These are phyloP conservation scores for Crotalus horridus DNA, from an alignment of 2,113 vertebrate species.

Conservation along the genomic window DNA sequence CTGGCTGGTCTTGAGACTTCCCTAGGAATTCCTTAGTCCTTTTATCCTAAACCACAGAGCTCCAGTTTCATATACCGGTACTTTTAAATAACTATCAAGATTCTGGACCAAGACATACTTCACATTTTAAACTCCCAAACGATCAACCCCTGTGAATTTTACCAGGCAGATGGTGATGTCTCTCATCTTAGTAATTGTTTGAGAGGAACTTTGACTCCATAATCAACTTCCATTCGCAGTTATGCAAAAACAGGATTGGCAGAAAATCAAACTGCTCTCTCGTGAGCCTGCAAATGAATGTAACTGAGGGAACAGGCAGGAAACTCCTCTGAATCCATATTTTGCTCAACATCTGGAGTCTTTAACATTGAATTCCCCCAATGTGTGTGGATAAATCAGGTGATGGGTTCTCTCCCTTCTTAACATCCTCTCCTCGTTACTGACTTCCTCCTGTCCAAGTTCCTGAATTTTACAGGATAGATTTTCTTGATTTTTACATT, in stretches of 20 bases:
- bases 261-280: slow-evolving; percentile 53
- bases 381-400: slow-evolving; percentile 50
- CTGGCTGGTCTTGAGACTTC: not conserved
- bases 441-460: slow-evolving; percentile 49
- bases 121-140: not conserved
- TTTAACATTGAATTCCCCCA: slow-evolving; percentile 48
- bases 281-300: slow-evolving; percentile 57
- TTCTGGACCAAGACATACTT: not conserved
- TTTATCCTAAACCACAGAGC: not conserved
- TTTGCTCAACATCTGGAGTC: slow-evolving; percentile 53
- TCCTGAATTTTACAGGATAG: slow-evolving; percentile 25
- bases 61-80: not conserved
- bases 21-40: not conserved
- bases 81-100: not conserved
- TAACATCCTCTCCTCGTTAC: slow-evolving; percentile 52
- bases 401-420: slow-evolving; percentile 49
- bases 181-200: slow-evolving; percentile 7
- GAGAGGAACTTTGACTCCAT: slow-evolving; percentile 29
- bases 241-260: slow-evolving; percentile 47
- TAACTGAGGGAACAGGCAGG: slow-evolving; percentile 51
- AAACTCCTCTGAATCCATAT: slow-evolving; percentile 34
- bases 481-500: slow-evolving; percentile 28
- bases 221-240: not conserved
- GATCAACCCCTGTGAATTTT: slow-evolving; percentile 10
- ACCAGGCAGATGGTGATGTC: not conserved